A percentile compares a stretch with the other conserved stretches of the same genome.
phyloP scores from a whole-genome alignment of 2,797 vertebrate genomes.

The Pseudomugil tenellus region DNA sequence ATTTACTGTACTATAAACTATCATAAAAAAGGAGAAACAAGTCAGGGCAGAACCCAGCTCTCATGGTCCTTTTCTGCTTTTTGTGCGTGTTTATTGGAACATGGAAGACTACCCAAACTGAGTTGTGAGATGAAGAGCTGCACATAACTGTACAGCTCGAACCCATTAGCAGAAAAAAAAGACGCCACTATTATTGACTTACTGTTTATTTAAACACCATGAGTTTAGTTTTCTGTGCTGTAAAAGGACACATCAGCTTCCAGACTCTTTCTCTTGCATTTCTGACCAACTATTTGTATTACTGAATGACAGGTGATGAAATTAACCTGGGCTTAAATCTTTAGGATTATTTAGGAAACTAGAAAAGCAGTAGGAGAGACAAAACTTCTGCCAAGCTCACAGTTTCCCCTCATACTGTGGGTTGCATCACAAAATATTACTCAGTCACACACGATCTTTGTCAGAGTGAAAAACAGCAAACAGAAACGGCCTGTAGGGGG shows the following conservation, averaged over 20 bases:
- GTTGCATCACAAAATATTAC: no score
- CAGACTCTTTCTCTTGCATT: background rate
- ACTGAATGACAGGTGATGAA: background rate
- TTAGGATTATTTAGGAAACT: no score
- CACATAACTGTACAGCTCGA: background rate
- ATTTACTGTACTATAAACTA: no score
- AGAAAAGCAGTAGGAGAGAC: no score
- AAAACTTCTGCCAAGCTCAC: no score
- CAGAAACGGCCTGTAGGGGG: no score
- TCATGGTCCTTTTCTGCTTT: background rate
- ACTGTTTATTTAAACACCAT: constrained; percentile 1
- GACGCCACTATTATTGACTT: constrained; percentile 6
- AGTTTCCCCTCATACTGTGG: no score
- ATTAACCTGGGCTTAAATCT: no score
- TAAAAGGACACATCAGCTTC: background rate
- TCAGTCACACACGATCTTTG: no score
- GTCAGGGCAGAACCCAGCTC: background rate
- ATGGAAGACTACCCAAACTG: background rate
- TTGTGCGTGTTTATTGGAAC: background rate
- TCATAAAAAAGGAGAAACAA: background rate
- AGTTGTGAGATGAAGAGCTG: background rate
- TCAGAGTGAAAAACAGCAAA: no score
- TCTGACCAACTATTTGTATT: background rate
- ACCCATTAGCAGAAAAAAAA: background rate
- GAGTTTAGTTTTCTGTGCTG: constrained; percentile 1